A percentile compares a stretch with the other conserved stretches of the same genome.
phyloP scores from a whole-genome alignment of 1,140 invertebrate genomes.

The Andrena cerasifolii region DNA sequence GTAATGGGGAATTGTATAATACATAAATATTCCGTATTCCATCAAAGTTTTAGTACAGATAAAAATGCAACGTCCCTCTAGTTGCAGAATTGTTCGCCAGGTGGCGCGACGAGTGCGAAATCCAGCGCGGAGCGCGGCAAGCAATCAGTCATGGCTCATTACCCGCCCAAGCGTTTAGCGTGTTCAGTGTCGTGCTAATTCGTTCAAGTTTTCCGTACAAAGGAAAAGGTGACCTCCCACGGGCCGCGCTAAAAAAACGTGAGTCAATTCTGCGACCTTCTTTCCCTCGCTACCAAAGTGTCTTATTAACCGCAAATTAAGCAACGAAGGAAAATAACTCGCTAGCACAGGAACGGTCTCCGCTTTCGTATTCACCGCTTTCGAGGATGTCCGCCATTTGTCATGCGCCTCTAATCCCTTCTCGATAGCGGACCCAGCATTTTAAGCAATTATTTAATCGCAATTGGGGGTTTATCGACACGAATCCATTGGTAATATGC shows the following conservation, averaged over 20 bases:
- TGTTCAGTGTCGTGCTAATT: not conserved
- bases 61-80: not conserved
- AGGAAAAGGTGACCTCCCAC: not conserved
- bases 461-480: not conserved
- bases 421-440: not conserved
- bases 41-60: not conserved
- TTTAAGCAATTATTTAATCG: not conserved
- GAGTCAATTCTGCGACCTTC: not conserved
- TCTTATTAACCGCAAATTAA: not conserved
- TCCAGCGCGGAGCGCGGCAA: not conserved
- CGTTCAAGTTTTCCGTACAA: not conserved
- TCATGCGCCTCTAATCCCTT: not conserved
- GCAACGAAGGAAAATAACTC: not conserved
- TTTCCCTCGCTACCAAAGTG: not conserved
- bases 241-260: not conserved
- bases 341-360: not conserved
- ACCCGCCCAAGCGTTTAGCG: not conserved
- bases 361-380: conserved; percentile 9
- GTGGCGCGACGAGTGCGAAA: not conserved
- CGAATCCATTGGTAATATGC: no score
- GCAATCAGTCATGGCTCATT: conserved; percentile 38
- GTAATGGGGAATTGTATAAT: no score
- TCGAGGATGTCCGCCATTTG: conserved; percentile 1
- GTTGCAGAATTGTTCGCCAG: not conserved
- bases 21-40: not conserved